Conservation (phyloP, 2,797 vertebrate genomes). For the Dendrocincla fuliginosa region DNA sequence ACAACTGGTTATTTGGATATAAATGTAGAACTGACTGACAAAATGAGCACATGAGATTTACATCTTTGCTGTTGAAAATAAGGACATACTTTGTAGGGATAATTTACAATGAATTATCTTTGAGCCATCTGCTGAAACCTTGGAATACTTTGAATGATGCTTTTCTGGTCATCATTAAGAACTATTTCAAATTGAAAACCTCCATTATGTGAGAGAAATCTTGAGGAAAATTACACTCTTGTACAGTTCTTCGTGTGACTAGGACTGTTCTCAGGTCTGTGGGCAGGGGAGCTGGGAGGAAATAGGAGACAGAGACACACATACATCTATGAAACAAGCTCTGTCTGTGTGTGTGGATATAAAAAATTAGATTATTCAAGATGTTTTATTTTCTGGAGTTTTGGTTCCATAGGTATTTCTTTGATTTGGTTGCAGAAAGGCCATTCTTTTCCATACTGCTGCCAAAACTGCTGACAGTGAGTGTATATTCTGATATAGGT, state of each 20-base stretch:
- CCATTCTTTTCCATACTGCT: not conserved
- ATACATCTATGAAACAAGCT: not conserved
- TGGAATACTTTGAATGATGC: not conserved
- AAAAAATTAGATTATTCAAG: not conserved
- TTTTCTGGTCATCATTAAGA: not conserved
- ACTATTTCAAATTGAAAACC: not conserved
- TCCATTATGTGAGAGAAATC: not conserved
- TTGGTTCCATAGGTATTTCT: not conserved
- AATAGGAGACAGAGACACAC: not conserved
- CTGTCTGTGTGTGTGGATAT: rapidly evolving
- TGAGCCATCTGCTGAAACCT: not conserved
- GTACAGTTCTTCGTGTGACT: not conserved
- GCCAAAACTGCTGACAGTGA: not conserved
- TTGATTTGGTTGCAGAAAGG: not conserved
- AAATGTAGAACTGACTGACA: not conserved
- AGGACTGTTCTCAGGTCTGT: not conserved
- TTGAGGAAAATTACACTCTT: not conserved
- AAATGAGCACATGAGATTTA: not conserved
- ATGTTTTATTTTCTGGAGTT: not conserved
- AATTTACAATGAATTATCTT: not conserved
- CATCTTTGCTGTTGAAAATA: not conserved
- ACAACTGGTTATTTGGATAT: not conserved
- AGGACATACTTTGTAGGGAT: not conserved
- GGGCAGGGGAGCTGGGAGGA: not conserved
- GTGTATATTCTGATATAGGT: not conserved